Percentiles rank a stretch among this genome's conserved stretches.
Conservation (phyloP, 2,113 vertebrate species). For the Tragelaphus scriptus region DNA sequence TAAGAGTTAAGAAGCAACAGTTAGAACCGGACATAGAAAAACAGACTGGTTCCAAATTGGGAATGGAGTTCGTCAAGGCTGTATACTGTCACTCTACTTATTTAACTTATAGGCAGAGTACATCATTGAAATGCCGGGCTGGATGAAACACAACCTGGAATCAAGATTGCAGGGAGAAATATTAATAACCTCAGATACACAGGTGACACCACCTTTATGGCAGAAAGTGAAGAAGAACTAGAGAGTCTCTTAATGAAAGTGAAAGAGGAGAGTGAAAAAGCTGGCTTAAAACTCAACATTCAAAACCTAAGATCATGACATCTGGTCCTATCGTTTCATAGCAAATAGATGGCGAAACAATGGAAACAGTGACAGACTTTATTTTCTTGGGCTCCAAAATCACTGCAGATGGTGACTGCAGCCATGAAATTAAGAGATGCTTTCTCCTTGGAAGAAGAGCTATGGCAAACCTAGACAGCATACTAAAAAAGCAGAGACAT, state of each 20-base stretch:
- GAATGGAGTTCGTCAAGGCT: not conserved
- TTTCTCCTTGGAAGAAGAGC: not conserved
- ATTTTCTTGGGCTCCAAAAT: not conserved
- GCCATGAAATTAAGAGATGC: not conserved
- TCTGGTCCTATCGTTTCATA: not conserved
- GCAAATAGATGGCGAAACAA: not conserved
- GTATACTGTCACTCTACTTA: not conserved
- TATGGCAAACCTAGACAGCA: not conserved
- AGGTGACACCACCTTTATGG: not conserved
- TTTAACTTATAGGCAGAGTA: not conserved
- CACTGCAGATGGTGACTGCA: not conserved
- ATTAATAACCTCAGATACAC: not conserved
- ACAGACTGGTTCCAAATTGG: not conserved
- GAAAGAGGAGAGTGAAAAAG: not conserved
- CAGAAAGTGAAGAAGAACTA: not conserved
- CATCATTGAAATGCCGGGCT: not conserved
- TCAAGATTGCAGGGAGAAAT: not conserved
- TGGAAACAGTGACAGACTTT: not conserved
- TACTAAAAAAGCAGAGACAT: not conserved
- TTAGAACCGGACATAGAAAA: not conserved
- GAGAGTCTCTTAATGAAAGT: not conserved
- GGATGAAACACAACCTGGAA: not conserved
- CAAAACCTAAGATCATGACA: not conserved
- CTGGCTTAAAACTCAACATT: not conserved
- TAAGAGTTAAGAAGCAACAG: not conserved